A percentile compares a stretch with the other conserved stretches of the same genome.
phyloP scores from a whole-genome alignment of 2,888 invertebrate species.

The Podabrus alpinus region DNA sequence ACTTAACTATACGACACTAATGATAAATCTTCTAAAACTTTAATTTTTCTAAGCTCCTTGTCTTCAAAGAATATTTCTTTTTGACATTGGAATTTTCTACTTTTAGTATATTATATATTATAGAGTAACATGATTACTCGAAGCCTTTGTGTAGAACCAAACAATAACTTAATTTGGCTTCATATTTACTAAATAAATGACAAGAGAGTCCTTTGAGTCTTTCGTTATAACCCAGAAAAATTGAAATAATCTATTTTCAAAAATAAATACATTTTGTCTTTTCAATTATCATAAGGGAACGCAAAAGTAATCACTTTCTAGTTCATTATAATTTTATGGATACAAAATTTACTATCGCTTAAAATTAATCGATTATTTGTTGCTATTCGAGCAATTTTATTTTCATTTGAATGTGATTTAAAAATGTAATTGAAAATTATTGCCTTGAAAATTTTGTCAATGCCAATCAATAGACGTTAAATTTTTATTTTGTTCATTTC shows the following conservation, averaged over 20 bases:
- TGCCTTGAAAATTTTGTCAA: background rate
- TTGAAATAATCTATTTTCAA: background rate
- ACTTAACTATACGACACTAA: background rate
- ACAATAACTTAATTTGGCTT: background rate
- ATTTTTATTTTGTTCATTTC: background rate
- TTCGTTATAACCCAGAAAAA: background rate
- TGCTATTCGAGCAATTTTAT: background rate
- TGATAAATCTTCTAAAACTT: background rate
- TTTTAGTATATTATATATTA: background rate
- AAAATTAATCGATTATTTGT: background rate
- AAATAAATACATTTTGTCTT: background rate
- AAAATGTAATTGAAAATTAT: background rate
- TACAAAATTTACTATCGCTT: background rate
- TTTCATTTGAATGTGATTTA: background rate
- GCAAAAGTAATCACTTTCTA: background rate
- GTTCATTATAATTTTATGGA: background rate
- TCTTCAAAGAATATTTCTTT: background rate
- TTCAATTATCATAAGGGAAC: background rate
- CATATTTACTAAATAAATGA: constrained; percentile 1
- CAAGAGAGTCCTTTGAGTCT: background rate
- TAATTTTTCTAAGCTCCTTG: background rate
- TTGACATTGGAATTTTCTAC: background rate
- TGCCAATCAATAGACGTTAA: background rate
- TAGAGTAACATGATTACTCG: background rate
- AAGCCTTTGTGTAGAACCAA: background rate